Evolutionary conservation across 2,888 invertebrate genomes (phyloP).

Genomic region (Adineta ricciae): DNA sequence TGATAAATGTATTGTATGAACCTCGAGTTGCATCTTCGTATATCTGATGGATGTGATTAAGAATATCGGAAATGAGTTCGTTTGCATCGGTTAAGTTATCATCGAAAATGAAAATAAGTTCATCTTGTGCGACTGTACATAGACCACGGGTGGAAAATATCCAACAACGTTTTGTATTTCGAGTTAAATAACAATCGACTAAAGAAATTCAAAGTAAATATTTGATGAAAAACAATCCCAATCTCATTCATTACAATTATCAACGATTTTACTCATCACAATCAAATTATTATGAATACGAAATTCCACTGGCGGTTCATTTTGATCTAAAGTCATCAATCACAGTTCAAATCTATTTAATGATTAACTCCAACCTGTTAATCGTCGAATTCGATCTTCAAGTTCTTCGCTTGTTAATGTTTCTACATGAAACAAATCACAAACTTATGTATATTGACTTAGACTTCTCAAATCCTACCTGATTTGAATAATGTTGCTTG

Average conservation of each 20-base stretch:
- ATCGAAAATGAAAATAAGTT: slow-evolving; percentile 66
- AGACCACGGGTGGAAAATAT: slow-evolving; percentile 68
- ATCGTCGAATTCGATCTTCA: neutral
- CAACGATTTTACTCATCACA: neutral
- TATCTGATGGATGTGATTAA: slow-evolving; percentile 63
- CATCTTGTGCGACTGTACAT: slow-evolving; percentile 70
- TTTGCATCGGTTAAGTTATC: slow-evolving; percentile 54
- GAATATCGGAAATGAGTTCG: slow-evolving; percentile 58
- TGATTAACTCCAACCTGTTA: neutral
- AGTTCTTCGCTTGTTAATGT: neutral
- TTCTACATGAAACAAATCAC: neutral
- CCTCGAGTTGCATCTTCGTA: slow-evolving; percentile 56
- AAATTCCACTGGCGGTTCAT: neutral
- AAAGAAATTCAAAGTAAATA: neutral
- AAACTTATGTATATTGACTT: neutral
- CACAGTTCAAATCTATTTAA: neutral
- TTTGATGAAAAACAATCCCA: neutral
- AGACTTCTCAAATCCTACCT: neutral
- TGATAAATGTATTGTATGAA: too few species aligned
- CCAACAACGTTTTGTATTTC: slow-evolving; percentile 51
- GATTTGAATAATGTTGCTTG: neutral
- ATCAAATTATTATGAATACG: neutral
- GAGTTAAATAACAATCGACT: neutral
- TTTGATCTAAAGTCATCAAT: neutral
- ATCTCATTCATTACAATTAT: neutral